Evolutionary conservation across 2,113 vertebrate species (phyloP), one percentile per base, ranked within the genome.

Genomic region (Fulmarus glacialis): DNA sequence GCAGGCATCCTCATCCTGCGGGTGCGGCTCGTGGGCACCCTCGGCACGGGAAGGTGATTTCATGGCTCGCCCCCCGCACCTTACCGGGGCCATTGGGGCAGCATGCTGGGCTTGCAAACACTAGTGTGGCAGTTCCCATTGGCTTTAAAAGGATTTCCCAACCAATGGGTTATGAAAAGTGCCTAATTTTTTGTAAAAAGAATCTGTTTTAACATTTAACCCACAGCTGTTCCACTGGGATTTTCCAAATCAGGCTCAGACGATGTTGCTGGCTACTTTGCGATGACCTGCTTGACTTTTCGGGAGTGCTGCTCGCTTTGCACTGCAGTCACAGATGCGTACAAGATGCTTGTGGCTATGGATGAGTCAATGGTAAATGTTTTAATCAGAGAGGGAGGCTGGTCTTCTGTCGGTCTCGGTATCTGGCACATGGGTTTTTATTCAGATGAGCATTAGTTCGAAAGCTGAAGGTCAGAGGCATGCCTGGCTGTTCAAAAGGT

Each of bases 21-120:
- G n/a, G 22, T 23, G 4, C 5, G 5, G 59, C 16, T 32, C 2
- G 0, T 23, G 24, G 45, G 9, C 29, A 56, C 23, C 19, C 29
- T 47, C 4, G 3, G 43, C 3, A 3, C 1, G 2, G 53, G 62
- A 47, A 30, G 32, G 40, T 22, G 56, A 27, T 24, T 58, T 24
- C 4, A 1, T 12, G n/a, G 30, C 42, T 67, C 26, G 8, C 20
- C 12, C 5, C 29, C 20, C 42, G 43, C 22, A 11, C 19, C 27
- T 42, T 23, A 50, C 15, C 1, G 1, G 30, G 18, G 17, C 34
- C 36, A 8, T 0, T 15, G 16, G 47, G 55, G 42, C 36, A 60
- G 53, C n/a, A 38, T 1, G 4, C 20, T 68, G 59, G 59, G 60
- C 67, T 56, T 50, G 34, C 48, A 48, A 10, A 47, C 58, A 3